Conservation (phyloP, 2,797 vertebrate species). For the Ctenopoma multispine region DNA sequence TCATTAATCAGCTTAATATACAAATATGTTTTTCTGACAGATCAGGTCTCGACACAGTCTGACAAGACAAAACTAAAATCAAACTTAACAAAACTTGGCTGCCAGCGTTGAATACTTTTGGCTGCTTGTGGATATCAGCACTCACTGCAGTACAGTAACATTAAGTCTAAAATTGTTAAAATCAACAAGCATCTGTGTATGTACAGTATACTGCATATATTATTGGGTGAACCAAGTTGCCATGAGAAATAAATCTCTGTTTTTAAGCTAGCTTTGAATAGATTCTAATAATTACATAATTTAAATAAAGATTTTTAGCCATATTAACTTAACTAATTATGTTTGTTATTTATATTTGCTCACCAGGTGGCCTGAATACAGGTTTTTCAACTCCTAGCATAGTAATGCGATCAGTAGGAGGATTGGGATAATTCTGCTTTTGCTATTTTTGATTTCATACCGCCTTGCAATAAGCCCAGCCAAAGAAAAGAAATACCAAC, state of each 20-base stretch:
- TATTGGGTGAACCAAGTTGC: background rate
- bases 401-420: constrained; percentile 21
- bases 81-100: background rate
- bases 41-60: constrained; percentile 3
- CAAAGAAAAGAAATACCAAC: constrained; percentile 65
- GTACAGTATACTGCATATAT: background rate
- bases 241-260: background rate
- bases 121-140: background rate
- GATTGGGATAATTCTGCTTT: constrained; percentile 22
- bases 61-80: background rate
- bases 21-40: background rate
- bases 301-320: background rate
- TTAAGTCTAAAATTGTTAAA: no score
- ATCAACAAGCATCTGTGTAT: background rate
- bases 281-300: constrained; percentile 6
- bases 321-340: background rate
- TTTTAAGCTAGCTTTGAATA: constrained; percentile 9
- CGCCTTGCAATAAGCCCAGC: constrained; percentile 48
- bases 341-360: constrained; percentile 12
- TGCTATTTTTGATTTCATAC: constrained; percentile 59
- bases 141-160: background rate
- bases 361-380: constrained; percentile 1
- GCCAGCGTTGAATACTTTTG: constrained; percentile 2
- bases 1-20: background rate
- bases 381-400: background rate